phyloP scores from a whole-genome alignment of 1,140 invertebrate genomes.

The Neodiprion pinetum region DNA sequence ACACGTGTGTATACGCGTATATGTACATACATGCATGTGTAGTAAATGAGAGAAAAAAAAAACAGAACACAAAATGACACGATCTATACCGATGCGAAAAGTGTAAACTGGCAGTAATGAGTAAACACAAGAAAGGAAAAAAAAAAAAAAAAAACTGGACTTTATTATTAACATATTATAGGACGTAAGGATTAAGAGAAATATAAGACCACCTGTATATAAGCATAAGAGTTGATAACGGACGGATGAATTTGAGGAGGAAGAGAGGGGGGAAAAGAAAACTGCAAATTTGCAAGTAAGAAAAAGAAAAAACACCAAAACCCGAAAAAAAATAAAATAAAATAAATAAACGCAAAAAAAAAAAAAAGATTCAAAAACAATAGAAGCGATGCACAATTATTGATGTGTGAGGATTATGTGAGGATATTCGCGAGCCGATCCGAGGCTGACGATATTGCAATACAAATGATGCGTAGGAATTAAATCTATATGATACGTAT shows the following conservation, averaged over 20 bases:
- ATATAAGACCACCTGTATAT: background rate
- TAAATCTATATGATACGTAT: too few relatives aligned
- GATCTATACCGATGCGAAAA: conserved; percentile 11
- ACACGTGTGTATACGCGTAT: too few relatives aligned
- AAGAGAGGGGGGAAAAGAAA: conserved; percentile 10
- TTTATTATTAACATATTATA: conserved; percentile 50
- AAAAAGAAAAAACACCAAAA: too few relatives aligned
- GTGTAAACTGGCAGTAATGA: conserved; percentile 19
- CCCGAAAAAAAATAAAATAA: conserved; percentile 37
- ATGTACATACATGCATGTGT: too few relatives aligned
- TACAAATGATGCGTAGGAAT: too few relatives aligned
- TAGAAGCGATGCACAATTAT: background rate
- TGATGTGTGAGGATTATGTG: conserved; percentile 21
- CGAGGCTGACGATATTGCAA: too few relatives aligned
- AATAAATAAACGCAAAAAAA: conserved; percentile 50
- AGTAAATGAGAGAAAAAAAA: conserved; percentile 38
- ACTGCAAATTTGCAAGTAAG: too few relatives aligned
- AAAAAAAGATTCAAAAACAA: background rate
- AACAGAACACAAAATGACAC: conserved; percentile 40
- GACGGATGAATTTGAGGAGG: conserved; percentile 12
- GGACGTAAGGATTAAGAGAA: conserved; percentile 12
- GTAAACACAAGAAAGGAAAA: conserved; percentile 16
- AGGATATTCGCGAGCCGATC: too few relatives aligned
- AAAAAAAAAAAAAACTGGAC: conserved; percentile 26
- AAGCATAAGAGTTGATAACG: too few relatives aligned